Base-by-base conservation (phyloP, 2,797 vertebrate species). In the Myiothlypis coronata region DNA sequence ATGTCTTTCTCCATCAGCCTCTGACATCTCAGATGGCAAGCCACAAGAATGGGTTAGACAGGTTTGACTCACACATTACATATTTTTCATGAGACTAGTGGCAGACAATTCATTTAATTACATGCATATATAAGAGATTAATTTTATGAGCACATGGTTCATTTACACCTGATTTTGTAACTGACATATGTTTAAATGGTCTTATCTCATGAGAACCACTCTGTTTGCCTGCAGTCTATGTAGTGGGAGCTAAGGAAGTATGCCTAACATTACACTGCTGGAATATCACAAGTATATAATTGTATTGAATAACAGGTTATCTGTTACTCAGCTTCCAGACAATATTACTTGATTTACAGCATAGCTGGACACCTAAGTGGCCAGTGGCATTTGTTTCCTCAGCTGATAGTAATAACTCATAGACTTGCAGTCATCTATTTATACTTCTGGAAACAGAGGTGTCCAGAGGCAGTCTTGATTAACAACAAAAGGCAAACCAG, bases 101-200 rank as follows among this genome's bases (percentile, higher is more conserved):
- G 34, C 57, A 91, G 67, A 90, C 26, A 86, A 86, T 49, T 69
- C 6, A 63, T 4, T 63, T 30, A 82, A 82, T 84, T 80, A 34
- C 37, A 85, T 47, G 68, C 60, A 89, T 67, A 64, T 89, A 94
- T 46, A 35, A 59, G 55, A 88, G 28, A 81, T 56, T 77, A 76
- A 88, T 89, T 91, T 91, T 52, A 84, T 57, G 44, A 81, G 37
- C 44, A 67, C 44, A 75, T 69, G 59, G 43, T 84, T 87, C n/a
- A 67, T 88, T 82, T 89, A 74, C 22, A 94, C 60, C 70, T 14
- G 0, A 12, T 95, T 97, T 96, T 96, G 93, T 95, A 95, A 96
- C 94, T 95, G 94, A 96, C 93, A 94, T 95, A 95, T 96, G 91
- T 92, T 96, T 76, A 64, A 87, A 87, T 9, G 24, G 9, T 79